phyloP scores from a whole-genome alignment of 2,797 vertebrate species.

The Australoheros facetus region DNA sequence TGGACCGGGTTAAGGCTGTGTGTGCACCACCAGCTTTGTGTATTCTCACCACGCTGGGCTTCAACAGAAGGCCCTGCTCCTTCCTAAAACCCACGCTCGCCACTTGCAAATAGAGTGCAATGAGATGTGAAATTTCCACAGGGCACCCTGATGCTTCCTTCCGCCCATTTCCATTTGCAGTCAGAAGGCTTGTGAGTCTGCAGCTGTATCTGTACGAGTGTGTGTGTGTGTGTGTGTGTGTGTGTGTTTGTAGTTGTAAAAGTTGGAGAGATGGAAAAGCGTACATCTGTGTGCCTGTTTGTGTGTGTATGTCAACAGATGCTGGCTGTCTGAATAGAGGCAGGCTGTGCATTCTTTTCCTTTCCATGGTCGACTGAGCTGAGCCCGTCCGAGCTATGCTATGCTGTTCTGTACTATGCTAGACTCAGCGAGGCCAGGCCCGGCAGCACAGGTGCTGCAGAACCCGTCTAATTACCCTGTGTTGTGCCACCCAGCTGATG shows the following conservation, averaged over 20 bases:
- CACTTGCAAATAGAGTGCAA: conserved; percentile 82
- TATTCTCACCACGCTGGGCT: conserved; percentile 62
- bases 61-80: conserved; percentile 71
- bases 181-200: conserved; percentile 59
- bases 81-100: conserved; percentile 69
- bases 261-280: conserved; percentile 34
- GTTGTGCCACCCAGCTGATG: conserved; percentile 84
- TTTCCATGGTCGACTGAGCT: conserved; percentile 46
- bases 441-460: conserved; percentile 74
- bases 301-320: conserved; percentile 69
- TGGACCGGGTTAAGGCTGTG: conserved; percentile 46
- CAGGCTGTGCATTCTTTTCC: conserved; percentile 42
- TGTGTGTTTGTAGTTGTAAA: conserved; percentile 9
- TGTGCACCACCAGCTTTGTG: conserved; percentile 57
- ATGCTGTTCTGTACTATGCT: conserved; percentile 31
- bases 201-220: conserved; percentile 57
- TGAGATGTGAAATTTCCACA: conserved; percentile 83
- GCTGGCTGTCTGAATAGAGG: conserved; percentile 63
- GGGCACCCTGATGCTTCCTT: conserved; percentile 70
- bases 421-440: conserved; percentile 45
- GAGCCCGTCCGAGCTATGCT: conserved; percentile 40
- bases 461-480: conserved; percentile 81
- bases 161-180: conserved; percentile 73
- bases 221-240: conserved; percentile 22
- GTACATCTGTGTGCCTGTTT: conserved; percentile 57